Evolutionary conservation across 2,113 vertebrate species (phyloP).

Genomic region (Phainopepla nitens): DNA sequence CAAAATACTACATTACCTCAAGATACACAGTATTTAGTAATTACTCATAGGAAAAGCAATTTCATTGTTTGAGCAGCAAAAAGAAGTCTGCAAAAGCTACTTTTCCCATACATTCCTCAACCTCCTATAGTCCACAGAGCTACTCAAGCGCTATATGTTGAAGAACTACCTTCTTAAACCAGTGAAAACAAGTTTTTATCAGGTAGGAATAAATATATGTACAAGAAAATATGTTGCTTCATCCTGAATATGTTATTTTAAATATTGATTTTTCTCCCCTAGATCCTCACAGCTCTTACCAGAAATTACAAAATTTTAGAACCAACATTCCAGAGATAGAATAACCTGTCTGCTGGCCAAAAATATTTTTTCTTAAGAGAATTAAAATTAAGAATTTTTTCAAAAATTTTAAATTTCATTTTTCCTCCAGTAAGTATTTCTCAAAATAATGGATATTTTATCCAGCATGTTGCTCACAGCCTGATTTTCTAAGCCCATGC

Average conservation of each 20-base stretch:
- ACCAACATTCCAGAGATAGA: background rate
- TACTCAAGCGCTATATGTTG: background rate
- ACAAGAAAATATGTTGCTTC: background rate
- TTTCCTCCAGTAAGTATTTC: background rate
- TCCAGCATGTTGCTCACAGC: background rate
- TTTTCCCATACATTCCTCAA: background rate
- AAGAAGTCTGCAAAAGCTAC: background rate
- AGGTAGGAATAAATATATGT: background rate
- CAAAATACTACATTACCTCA: background rate
- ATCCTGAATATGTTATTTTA: background rate
- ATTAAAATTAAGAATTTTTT: background rate
- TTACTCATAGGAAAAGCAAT: background rate
- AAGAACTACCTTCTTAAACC: background rate
- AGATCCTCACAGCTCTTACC: background rate
- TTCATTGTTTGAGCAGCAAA: background rate
- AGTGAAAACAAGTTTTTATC: background rate
- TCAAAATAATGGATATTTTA: background rate
- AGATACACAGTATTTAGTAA: background rate
- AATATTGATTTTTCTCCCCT: background rate
- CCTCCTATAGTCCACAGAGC: background rate
- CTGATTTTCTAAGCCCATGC: background rate
- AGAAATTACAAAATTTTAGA: background rate
- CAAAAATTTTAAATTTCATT: background rate
- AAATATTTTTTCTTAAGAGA: background rate
- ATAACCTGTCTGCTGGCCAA: background rate